Conservation (phyloP, 1,140 invertebrate species). For the Philopotamus ludificatus region DNA sequence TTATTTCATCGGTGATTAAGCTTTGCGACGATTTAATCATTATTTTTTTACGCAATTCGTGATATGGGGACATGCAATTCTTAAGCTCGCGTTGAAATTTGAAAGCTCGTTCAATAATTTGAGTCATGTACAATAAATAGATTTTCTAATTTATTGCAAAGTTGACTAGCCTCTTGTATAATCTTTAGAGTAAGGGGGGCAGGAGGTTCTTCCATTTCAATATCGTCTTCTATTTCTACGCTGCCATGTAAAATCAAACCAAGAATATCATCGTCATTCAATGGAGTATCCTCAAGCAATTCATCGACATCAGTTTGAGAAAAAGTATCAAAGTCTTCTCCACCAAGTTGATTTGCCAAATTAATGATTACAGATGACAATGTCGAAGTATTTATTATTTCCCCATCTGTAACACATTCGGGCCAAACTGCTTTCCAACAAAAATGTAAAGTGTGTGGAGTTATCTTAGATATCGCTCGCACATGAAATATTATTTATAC, state of each 20-base stretch:
- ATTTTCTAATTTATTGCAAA: neutral
- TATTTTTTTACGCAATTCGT: neutral
- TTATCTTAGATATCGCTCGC: constrained; percentile 24
- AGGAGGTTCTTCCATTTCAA: neutral
- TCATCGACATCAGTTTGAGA: neutral
- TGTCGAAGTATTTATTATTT: constrained; percentile 9
- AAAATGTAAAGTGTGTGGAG: constrained; percentile 21
- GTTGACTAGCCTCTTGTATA: neutral
- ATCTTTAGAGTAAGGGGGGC: neutral
- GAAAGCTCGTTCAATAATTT: neutral
- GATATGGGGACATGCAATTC: neutral
- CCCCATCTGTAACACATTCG: constrained; percentile 12
- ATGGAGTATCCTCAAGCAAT: constrained; percentile 8
- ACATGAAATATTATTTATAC: too few species aligned
- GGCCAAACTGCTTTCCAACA: constrained; percentile 20
- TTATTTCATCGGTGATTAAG: neutral
- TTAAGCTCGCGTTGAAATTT: neutral
- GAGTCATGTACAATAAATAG: neutral
- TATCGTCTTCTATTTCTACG: constrained; percentile 8
- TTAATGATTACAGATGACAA: constrained; percentile 17
- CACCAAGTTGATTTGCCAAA: constrained; percentile 13
- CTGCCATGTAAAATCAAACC: neutral
- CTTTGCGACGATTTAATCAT: neutral
- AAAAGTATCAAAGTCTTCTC: constrained; percentile 17
- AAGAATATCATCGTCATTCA: constrained; percentile 16